Conservation (phyloP, 2,888 invertebrate genomes). For the Dryocosmus kuriphilus region DNA sequence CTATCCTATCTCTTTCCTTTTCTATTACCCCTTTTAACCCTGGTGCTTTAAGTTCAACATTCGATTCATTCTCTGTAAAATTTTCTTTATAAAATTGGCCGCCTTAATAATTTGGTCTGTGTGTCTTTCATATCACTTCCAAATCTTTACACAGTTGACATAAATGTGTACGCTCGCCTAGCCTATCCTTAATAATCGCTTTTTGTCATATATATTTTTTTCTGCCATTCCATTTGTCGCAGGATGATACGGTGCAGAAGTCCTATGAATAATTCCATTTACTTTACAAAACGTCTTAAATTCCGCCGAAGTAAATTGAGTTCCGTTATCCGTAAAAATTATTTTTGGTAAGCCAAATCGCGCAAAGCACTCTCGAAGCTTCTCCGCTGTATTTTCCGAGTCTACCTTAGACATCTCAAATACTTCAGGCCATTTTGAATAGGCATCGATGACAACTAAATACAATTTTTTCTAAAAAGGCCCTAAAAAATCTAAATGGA, state of each 20-base stretch:
- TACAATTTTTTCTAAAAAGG: constrained; percentile 53
- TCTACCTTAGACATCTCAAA: constrained; percentile 50
- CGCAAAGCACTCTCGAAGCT: constrained; percentile 53
- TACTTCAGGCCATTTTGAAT: constrained; percentile 59
- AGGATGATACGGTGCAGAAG: constrained; percentile 47
- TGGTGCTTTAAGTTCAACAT: neutral
- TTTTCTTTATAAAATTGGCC: neutral
- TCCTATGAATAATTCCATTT: constrained; percentile 44
- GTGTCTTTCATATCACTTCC: constrained; percentile 26
- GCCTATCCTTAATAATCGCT: constrained; percentile 40
- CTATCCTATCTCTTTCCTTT: too few species aligned
- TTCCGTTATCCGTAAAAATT: constrained; percentile 54
- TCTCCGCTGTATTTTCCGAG: constrained; percentile 44
- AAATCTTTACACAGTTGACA: constrained; percentile 29
- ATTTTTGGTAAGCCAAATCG: constrained; percentile 48
- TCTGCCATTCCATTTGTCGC: constrained; percentile 49
- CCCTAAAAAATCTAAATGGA: constrained; percentile 58
- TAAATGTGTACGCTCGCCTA: too few species aligned
- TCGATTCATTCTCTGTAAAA: neutral
- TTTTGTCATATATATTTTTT: constrained; percentile 47
- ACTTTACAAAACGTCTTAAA: constrained; percentile 42
- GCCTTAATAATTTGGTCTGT: constrained; percentile 42
- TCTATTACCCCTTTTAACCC: too few species aligned
- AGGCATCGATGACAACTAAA: constrained; percentile 56
- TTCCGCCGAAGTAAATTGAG: constrained; percentile 44